Base-by-base conservation (phyloP, 2,113 vertebrate species). In the Marmota flaviventris region DNA sequence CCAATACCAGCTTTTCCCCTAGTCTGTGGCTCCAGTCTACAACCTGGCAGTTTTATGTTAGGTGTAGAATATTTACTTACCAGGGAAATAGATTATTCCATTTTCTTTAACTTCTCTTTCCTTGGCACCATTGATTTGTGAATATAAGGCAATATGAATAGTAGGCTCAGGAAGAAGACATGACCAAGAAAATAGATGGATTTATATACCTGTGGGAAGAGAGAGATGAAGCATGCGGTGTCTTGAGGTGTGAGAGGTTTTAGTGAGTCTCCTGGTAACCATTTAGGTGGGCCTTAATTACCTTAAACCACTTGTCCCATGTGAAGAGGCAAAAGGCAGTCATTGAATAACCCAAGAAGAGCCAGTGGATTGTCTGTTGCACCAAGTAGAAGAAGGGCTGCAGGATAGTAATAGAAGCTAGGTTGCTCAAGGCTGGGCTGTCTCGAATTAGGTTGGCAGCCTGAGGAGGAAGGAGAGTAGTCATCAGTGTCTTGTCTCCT, bases 281-380 rank as follows among this genome's bases (percentile, higher is more conserved):
- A 58, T 25, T 1, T 0, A 0, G 0, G 2, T 17, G 53, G 73
- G 0, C 48, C 69, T 16, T 81, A 51, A 65, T 96, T 97, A 99
- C 99, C 99, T 99, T 99, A 39, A 99, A 97, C 99, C 99, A 99
- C 97, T 99, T 99, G 98, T 99, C 99, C 97, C 99, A 99, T 2
- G 99, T 99, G 98, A 99, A 99, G 98, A 99, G 99, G 97, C 99
- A 99, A 93, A 99, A 99, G 83, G 99, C 98, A 85, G 99, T 99
- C 61, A 99, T 98, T 5, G 99, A 99, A 97, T 99, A 99, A 45
- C 99, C 99, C 99, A 99, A 99, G 85, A 99, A 99, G 95, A 99
- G 99, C 99, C 99, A 99, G 98, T 99, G 99, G 95, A 99, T 89
- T 32, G 98, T 97, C 98, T 99, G 99, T 95, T 99, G 99, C 61